phyloP scores from a whole-genome alignment of 2,113 vertebrate genomes.

The Paradisaea rubra region DNA sequence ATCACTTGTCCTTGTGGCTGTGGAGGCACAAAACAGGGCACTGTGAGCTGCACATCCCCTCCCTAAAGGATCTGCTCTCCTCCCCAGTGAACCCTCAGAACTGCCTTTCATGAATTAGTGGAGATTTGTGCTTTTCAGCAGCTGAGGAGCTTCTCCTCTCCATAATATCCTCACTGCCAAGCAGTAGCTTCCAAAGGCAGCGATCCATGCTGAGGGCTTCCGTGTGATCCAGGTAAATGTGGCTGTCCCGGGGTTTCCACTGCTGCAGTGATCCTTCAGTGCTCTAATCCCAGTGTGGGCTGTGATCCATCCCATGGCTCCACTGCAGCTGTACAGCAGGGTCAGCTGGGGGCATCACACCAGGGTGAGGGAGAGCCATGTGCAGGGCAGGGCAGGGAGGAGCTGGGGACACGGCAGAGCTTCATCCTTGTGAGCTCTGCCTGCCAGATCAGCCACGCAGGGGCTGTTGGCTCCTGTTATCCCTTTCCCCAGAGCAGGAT shows the following conservation, averaged over 20 bases:
- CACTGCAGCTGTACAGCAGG: neutral
- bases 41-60: neutral
- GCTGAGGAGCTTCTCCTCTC: neutral
- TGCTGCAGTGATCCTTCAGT: neutral
- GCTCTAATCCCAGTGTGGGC: neutral
- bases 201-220: fast-evolving
- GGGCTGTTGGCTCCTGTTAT: fast-evolving
- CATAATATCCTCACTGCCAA: fast-evolving
- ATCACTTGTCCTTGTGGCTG: neutral
- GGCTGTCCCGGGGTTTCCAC: neutral
- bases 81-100: neutral
- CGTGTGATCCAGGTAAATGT: fast-evolving
- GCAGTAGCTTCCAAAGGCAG: neutral
- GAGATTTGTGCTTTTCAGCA: neutral
- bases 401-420: neutral
- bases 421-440: neutral
- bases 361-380: no score
- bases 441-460: neutral
- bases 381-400: neutral
- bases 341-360: neutral
- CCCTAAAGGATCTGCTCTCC: neutral
- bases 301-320: neutral
- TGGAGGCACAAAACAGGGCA: neutral
- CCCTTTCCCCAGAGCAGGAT: neutral
- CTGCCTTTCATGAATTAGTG: neutral